Conservation (phyloP, 2,797 vertebrate genomes). For the Lepidocolaptes lacrymiger region DNA sequence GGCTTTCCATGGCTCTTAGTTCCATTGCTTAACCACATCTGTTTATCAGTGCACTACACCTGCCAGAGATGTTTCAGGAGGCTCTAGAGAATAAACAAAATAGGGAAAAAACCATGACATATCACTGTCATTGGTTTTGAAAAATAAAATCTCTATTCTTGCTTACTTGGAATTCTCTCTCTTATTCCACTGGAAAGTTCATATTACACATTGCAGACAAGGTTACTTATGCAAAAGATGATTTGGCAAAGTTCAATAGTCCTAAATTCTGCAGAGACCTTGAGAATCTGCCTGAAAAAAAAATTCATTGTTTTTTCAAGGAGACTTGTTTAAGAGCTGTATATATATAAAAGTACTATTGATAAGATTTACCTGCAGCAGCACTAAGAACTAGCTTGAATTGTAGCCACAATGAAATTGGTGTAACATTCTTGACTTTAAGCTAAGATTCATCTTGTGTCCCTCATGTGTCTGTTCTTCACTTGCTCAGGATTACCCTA, state of each 20-base stretch:
- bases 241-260: background rate
- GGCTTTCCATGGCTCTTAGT: background rate
- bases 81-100: background rate
- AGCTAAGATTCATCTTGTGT: background rate
- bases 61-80: background rate
- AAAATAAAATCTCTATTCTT: background rate
- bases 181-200: background rate
- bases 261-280: background rate
- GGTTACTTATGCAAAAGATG: background rate
- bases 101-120: background rate
- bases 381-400: background rate
- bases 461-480: background rate
- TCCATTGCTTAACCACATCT: background rate
- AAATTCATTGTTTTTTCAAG: background rate
- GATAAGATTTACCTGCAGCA: background rate
- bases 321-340: background rate
- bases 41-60: background rate
- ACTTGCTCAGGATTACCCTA: background rate
- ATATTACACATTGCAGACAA: background rate
- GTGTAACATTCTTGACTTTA: background rate
- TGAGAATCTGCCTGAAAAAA: background rate
- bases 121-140: background rate
- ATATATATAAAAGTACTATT: background rate
- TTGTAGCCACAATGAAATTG: background rate
- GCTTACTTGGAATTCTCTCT: background rate